phyloP scores from a whole-genome alignment of 2,888 invertebrate genomes.

The Rhodophaea formosa region DNA sequence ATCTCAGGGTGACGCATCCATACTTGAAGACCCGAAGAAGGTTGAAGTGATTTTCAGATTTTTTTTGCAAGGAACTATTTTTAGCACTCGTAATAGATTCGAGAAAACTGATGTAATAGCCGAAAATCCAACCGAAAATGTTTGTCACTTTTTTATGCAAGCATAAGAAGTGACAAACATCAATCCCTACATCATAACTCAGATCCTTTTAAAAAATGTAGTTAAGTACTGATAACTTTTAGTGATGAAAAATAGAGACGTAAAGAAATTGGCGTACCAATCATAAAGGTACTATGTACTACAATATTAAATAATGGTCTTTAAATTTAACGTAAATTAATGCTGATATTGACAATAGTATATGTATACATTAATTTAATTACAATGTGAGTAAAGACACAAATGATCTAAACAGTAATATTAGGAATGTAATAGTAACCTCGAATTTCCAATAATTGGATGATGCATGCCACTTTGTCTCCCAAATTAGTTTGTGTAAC shows the following conservation, averaged over 20 bases:
- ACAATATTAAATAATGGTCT: too few species aligned
- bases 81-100: not conserved
- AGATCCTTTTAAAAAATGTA: too few species aligned
- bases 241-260: too few species aligned
- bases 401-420: not conserved
- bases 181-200: too few species aligned
- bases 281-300: too few species aligned
- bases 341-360: too few species aligned
- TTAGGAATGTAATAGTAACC: not conserved
- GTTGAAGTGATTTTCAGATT: not conserved
- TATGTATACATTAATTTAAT: not conserved
- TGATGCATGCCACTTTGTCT: slow-evolving; percentile 9
- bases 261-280: too few species aligned
- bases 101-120: not conserved
- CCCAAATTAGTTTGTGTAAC: slow-evolving; percentile 13
- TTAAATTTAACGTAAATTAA: too few species aligned
- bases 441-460: slow-evolving; percentile 10
- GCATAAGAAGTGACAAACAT: too few species aligned
- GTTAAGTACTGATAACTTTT: too few species aligned
- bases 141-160: too few species aligned
- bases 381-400: not conserved
- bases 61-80: not conserved
- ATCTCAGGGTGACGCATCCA: slow-evolving; percentile 23
- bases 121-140: too few species aligned
- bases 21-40: not conserved